Conservation (phyloP, 2,888 invertebrate genomes). For the Ferrisia virgata region DNA sequence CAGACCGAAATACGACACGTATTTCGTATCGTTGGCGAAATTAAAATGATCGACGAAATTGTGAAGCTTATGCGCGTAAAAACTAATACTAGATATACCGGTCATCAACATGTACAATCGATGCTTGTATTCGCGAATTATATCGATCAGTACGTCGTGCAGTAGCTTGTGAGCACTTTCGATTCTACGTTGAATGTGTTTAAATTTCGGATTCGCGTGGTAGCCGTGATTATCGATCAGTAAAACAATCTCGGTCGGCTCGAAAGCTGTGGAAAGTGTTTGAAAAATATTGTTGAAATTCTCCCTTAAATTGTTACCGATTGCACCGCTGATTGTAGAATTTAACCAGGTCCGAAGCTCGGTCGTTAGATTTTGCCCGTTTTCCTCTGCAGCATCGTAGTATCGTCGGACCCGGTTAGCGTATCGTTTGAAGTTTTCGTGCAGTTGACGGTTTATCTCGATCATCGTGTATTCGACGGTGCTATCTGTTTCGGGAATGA, state of each 20-base stretch:
- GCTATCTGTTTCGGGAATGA: neutral
- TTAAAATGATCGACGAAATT: neutral
- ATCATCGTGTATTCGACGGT: neutral
- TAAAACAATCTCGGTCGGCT: neutral
- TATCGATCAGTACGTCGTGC: neutral
- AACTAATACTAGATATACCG: neutral
- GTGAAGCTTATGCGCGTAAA: neutral
- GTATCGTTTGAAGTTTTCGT: neutral
- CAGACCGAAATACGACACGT: neutral
- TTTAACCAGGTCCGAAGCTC: neutral
- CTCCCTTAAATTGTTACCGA: neutral
- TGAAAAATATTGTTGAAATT: neutral
- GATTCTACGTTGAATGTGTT: neutral
- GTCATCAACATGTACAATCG: neutral
- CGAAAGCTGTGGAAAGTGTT: neutral
- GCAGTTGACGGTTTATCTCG: neutral
- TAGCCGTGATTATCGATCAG: neutral
- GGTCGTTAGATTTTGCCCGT: neutral
- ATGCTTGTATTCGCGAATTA: neutral
- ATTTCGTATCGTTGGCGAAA: neutral
- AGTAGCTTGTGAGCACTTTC: neutral
- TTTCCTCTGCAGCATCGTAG: neutral
- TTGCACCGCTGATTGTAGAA: neutral
- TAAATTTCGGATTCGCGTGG: neutral
- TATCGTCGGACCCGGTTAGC: neutral